These are phyloP conservation scores for Pyxicephalus adspersus DNA, from an alignment of 2,113 vertebrate species.

Conservation along the genomic window DNA sequence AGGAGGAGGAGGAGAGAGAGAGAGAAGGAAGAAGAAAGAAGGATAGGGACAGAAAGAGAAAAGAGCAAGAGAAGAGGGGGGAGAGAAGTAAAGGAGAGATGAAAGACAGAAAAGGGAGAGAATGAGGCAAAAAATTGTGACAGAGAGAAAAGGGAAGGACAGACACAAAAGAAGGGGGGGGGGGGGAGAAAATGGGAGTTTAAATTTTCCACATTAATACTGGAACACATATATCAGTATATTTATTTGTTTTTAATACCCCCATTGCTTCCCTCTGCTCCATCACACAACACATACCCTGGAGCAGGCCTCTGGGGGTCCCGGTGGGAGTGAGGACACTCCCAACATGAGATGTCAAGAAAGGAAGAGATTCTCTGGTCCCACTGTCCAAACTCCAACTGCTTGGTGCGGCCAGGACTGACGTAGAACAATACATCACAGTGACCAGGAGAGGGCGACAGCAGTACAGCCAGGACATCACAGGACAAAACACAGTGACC, in stretches of 20 bases:
- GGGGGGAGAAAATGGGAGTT: too few relatives aligned
- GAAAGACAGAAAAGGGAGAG: too few relatives aligned
- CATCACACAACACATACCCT: constrained; percentile 75
- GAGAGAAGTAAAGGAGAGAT: too few relatives aligned
- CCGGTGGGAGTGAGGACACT: constrained; percentile 82
- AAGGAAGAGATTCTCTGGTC: constrained; percentile 85
- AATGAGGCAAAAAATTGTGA: too few relatives aligned
- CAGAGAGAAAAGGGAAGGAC: too few relatives aligned
- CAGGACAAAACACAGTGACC: background rate
- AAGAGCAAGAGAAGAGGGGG: too few relatives aligned
- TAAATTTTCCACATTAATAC: too few relatives aligned
- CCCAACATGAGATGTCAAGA: constrained; percentile 84
- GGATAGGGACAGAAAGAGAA: too few relatives aligned
- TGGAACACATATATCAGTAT: background rate
- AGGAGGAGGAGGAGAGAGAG: too few relatives aligned
- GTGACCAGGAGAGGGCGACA: background rate
- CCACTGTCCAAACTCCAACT: constrained; percentile 93
- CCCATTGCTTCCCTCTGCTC: background rate
- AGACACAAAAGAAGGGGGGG: too few relatives aligned
- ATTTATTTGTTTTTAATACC: background rate
- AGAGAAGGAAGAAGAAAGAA: too few relatives aligned
- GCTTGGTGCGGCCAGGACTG: constrained; percentile 76
- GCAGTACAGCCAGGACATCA: background rate
- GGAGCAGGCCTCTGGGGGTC: constrained; percentile 85
- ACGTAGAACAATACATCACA: constrained; percentile 64